phyloP scores from a whole-genome alignment of 1,140 invertebrate genomes.

The Brachionus rotundiformis region DNA sequence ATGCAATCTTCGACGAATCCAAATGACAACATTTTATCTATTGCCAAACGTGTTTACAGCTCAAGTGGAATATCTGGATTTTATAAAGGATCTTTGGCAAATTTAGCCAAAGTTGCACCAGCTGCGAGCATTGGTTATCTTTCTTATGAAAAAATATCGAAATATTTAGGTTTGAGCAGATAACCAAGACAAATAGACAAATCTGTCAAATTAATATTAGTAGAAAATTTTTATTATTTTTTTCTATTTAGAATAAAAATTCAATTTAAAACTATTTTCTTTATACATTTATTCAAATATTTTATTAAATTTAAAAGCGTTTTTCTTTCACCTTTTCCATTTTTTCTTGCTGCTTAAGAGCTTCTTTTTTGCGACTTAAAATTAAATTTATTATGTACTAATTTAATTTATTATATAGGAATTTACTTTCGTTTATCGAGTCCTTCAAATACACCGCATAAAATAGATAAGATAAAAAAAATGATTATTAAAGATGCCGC shows the following conservation, averaged over 20 bases:
- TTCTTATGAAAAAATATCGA: constrained; percentile 26
- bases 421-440: neutral
- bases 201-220: no score
- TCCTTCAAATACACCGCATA: neutral
- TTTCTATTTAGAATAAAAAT: no score
- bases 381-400: no score
- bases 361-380: neutral
- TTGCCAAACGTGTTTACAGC: constrained; percentile 1
- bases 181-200: no score
- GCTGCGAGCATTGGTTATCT: constrained; percentile 21
- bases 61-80: constrained; percentile 26
- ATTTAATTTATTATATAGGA: no score
- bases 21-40: constrained; percentile 15
- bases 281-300: neutral
- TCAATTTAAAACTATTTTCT: no score
- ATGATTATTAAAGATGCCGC: neutral
- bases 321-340: neutral
- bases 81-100: constrained; percentile 31
- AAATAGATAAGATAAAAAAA: neutral
- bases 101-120: constrained; percentile 36
- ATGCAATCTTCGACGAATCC: neutral
- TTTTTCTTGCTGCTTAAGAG: neutral
- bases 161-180: constrained; percentile 27
- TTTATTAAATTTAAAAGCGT: neutral
- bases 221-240: no score